These are phyloP conservation scores for Papilio protenor DNA, from an alignment of 2,888 invertebrate species.

Conservation along the genomic window DNA sequence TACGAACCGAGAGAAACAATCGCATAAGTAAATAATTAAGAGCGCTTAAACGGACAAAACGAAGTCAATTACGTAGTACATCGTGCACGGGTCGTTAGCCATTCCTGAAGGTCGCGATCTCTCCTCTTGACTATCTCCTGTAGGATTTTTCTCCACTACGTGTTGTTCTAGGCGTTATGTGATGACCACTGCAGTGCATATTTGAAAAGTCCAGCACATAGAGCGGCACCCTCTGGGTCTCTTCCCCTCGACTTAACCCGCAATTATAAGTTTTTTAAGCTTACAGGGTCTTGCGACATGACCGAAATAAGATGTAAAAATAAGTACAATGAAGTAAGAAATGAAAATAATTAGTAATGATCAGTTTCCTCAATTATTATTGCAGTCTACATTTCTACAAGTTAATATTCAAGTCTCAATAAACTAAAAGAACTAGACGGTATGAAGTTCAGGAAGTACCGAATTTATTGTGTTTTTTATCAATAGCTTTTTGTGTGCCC, in stretches of 20 bases:
- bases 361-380: not conserved
- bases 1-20: conserved; percentile 9
- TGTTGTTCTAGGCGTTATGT: no score
- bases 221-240: no score
- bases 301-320: not conserved
- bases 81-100: conserved; percentile 37
- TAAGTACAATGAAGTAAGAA: not conserved
- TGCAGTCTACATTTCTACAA: not conserved
- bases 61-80: conserved; percentile 39
- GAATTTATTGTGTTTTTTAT: conserved; percentile 11
- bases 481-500: conserved; percentile 11
- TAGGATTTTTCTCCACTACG: no score
- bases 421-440: not conserved
- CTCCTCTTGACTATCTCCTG: no score
- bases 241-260: no score
- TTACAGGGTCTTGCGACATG: no score
- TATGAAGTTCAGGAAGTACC: conserved; percentile 13
- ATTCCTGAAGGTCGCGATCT: no score
- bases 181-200: no score
- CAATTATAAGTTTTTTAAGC: no score
- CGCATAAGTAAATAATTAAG: conserved; percentile 36
- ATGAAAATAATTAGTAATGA: not conserved
- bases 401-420: not conserved
- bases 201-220: no score
- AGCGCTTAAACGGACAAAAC: conserved; percentile 35